Evolutionary conservation across 2,797 vertebrate species (phyloP).

Genomic region (Siniperca undulata): DNA sequence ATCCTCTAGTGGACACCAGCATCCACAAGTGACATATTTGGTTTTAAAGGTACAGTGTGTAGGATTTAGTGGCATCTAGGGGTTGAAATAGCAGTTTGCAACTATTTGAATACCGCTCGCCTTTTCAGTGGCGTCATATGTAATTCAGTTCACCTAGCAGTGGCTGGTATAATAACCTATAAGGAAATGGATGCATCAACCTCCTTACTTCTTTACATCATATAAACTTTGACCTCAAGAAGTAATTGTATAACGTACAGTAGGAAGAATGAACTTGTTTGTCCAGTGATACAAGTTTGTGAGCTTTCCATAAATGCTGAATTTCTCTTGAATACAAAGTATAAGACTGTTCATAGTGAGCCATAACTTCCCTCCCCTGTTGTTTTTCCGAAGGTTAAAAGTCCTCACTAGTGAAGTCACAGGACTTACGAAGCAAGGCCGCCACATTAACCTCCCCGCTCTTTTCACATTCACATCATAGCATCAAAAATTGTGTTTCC

Average conservation of each 20-base stretch:
- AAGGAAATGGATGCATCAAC: neutral
- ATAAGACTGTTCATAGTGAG: neutral
- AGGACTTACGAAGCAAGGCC: neutral
- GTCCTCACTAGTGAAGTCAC: neutral
- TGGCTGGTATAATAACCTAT: neutral
- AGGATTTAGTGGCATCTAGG: too few species aligned
- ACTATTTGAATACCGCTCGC: too few species aligned
- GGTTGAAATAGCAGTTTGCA: too few species aligned
- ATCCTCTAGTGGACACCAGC: conserved; percentile 12
- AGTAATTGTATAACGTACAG: neutral
- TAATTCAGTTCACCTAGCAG: neutral
- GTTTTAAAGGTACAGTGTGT: neutral
- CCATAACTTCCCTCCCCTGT: neutral
- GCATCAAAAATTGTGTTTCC: neutral
- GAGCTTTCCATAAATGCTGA: neutral
- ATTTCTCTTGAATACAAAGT: neutral
- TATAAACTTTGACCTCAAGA: neutral
- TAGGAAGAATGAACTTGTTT: neutral
- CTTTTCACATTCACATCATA: neutral
- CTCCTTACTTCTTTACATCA: neutral
- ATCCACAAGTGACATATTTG: conserved; percentile 3
- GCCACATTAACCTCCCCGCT: neutral
- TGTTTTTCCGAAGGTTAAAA: neutral
- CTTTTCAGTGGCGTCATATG: neutral
- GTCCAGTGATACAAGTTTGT: neutral